Conservation (phyloP, 2,113 vertebrate genomes). For the Nipponia nippon region DNA sequence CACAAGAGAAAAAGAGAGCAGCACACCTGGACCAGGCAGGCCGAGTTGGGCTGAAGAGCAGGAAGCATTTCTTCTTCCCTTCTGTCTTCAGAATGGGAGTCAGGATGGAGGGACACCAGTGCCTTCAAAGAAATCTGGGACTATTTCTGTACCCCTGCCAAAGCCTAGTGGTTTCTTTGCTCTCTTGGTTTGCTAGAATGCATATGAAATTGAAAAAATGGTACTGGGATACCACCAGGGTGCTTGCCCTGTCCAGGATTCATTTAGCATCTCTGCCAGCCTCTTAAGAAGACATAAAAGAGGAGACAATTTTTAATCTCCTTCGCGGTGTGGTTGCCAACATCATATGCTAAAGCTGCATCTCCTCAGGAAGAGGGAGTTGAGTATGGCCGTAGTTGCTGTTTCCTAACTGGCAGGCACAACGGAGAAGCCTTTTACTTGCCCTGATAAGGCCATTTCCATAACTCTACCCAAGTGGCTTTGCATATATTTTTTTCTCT, state of each 20-base stretch:
- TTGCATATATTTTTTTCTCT: background rate
- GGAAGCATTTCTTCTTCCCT: background rate
- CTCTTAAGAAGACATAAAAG: conserved; percentile 8
- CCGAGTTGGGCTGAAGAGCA: background rate
- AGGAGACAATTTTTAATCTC: conserved; percentile 31
- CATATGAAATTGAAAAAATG: background rate
- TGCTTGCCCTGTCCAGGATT: background rate
- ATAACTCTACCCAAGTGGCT: conserved; percentile 27
- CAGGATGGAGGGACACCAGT: background rate
- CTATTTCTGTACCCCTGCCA: background rate
- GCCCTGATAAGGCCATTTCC: conserved; percentile 47
- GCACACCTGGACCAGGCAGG: background rate
- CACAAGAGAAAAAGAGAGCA: background rate
- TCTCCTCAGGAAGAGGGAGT: background rate
- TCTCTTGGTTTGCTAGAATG: background rate
- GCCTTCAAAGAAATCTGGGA: background rate
- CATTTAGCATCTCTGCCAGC: background rate
- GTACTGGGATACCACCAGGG: background rate
- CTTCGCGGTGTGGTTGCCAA: conserved; percentile 6
- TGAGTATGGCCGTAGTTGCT: background rate
- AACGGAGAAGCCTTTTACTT: conserved; percentile 30
- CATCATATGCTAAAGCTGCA: conserved; percentile 9
- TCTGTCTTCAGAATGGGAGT: background rate
- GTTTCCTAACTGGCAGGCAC: conserved; percentile 15
- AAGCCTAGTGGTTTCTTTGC: background rate